Percentiles rank a stretch among this genome's conserved stretches.
These are phyloP conservation scores for Paragorgia papillata DNA, from an alignment of 92 coral and sea anemone genomes.

Conservation along the genomic window DNA sequence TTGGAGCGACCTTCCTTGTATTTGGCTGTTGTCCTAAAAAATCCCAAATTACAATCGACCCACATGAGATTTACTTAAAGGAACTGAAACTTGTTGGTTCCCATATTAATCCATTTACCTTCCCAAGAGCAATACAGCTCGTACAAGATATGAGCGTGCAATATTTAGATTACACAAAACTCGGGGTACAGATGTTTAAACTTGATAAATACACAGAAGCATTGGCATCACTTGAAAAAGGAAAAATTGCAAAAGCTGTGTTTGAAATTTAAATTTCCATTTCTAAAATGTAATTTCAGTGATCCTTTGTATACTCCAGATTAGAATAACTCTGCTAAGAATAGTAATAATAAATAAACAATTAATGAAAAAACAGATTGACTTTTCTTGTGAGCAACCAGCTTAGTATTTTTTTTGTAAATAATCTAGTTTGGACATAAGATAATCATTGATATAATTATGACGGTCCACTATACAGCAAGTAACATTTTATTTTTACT, in stretches of 20 bases:
- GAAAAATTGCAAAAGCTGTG: constrained; percentile 77
- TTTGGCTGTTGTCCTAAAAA: constrained; percentile 88
- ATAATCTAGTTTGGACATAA: no score
- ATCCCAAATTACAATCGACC: constrained; percentile 72
- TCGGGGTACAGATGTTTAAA: constrained; percentile 76
- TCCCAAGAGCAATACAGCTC: constrained; percentile 85
- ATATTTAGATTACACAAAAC: constrained; percentile 75
- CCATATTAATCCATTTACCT: constrained; percentile 78
- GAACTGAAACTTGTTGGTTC: constrained; percentile 85
- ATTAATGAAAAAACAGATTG: no score
- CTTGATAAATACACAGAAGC: constrained; percentile 76
- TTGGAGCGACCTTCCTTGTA: constrained; percentile 79
- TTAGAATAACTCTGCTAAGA: no score
- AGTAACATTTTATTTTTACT: no score
- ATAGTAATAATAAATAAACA: no score
- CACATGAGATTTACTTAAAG: constrained; percentile 66
- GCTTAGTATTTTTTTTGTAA: no score
- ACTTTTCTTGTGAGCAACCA: no score
- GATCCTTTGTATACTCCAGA: no score
- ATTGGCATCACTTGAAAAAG: constrained; percentile 67
- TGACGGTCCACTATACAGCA: no score
- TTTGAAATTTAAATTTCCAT: constrained; percentile 66
- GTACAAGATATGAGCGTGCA: constrained; percentile 82
- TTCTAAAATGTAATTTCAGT: not conserved
- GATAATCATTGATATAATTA: no score